A percentile compares a stretch with the other conserved stretches of the same genome.
Evolutionary conservation across 2,113 vertebrate genomes (phyloP).

Genomic region (Gymnarchus niloticus): DNA sequence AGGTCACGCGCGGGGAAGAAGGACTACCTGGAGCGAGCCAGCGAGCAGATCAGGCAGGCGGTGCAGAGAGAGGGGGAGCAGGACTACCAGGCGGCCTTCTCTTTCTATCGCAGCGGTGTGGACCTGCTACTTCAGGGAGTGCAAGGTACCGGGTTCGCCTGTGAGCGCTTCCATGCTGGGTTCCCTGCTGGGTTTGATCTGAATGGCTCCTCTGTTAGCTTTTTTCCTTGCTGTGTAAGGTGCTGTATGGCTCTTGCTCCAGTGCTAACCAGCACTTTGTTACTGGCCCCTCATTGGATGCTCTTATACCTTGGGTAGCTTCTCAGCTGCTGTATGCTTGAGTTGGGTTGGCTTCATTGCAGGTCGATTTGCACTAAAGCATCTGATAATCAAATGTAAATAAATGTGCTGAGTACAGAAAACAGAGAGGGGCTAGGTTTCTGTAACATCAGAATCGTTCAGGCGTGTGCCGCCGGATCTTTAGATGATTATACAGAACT

Average conservation of each 20-base stretch:
- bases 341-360: too few relatives aligned
- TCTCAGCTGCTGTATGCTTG: too few relatives aligned
- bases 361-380: too few relatives aligned
- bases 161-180: background rate
- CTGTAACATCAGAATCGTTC: background rate
- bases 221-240: too few relatives aligned
- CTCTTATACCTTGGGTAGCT: too few relatives aligned
- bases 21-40: constrained; percentile 86
- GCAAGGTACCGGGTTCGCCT: constrained; percentile 69
- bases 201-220: too few relatives aligned
- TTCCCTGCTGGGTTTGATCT: too few relatives aligned
- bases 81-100: constrained; percentile 82
- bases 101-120: constrained; percentile 83
- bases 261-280: too few relatives aligned
- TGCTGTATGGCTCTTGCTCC: too few relatives aligned
- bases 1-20: constrained; percentile 66
- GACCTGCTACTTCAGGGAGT: constrained; percentile 93
- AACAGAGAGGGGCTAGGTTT: too few relatives aligned
- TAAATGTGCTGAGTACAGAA: background rate
- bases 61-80: constrained; percentile 83
- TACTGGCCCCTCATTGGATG: too few relatives aligned
- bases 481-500: background rate
- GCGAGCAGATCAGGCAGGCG: constrained; percentile 82
- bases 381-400: background rate
- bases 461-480: background rate